Percentiles rank a stretch among this genome's conserved stretches.
These are phyloP conservation scores for Parazoanthus darwini DNA, from an alignment of 92 coral and sea anemone genomes.

Conservation along the genomic window DNA sequence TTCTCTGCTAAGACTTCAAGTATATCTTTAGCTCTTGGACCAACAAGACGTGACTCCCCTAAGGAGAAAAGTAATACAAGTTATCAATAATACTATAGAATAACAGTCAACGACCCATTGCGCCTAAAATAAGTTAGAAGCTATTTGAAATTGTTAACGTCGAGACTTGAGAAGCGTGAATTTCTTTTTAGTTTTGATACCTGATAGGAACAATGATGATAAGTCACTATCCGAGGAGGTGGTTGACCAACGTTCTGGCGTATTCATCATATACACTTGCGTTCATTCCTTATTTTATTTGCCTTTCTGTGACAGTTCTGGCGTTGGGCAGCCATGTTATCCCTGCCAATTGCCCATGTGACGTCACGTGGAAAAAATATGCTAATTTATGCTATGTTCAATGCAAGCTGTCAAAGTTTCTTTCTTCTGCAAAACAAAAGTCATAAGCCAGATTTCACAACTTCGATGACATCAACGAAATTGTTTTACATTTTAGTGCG, in stretches of 20 bases:
- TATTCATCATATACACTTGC: conserved; percentile 78
- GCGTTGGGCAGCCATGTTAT: conserved; percentile 86
- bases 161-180: conserved; percentile 42
- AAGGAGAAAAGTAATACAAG: conserved; percentile 45
- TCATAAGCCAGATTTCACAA: neutral
- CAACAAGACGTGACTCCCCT: conserved; percentile 86
- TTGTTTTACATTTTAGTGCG: conserved; percentile 1
- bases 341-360: conserved; percentile 50
- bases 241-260: conserved; percentile 99
- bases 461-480: neutral
- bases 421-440: conserved; percentile 3
- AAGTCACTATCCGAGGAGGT: conserved; percentile 99
- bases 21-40: conserved; percentile 87
- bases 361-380: conserved; percentile 81
- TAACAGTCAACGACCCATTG: conserved; percentile 39
- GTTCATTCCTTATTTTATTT: conserved; percentile 84
- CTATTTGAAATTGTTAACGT: conserved; percentile 50
- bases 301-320: conserved; percentile 92
- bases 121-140: conserved; percentile 36
- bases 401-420: neutral
- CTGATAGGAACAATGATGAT: conserved; percentile 86
- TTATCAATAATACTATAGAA: conserved; percentile 51
- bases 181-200: conserved; percentile 47
- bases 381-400: conserved; percentile 67
- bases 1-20: conserved; percentile 81